These are phyloP conservation scores for Drosophila mimica DNA, from an alignment of 2,888 invertebrate species.

Conservation along the genomic window DNA sequence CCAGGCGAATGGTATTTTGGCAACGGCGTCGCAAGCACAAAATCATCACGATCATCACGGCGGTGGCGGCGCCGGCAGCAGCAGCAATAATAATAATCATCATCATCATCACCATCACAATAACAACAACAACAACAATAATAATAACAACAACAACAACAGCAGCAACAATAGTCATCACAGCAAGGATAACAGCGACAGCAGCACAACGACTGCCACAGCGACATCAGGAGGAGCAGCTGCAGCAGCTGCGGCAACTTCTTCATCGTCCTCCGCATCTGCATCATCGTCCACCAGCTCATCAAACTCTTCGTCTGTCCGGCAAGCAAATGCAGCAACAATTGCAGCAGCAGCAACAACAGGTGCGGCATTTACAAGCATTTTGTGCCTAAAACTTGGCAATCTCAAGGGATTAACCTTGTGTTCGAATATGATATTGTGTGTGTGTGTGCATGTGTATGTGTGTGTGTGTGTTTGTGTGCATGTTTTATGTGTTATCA, in stretches of 20 bases:
- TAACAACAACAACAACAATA: conserved; percentile 44
- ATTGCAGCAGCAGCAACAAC: conserved; percentile 64
- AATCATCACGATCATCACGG: conserved; percentile 78
- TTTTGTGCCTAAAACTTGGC: conserved; percentile 2
- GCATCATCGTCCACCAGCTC: conserved; percentile 52
- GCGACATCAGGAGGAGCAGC: conserved; percentile 25
- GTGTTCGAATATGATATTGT: not conserved
- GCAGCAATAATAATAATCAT: conserved; percentile 75
- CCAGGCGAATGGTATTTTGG: conserved; percentile 78
- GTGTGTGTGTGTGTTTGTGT: not conserved
- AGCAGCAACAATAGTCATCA: conserved; percentile 43
- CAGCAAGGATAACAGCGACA: conserved; percentile 48
- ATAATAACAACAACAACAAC: conserved; percentile 40
- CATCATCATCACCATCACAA: conserved; percentile 61
- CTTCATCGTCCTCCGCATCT: conserved; percentile 41
- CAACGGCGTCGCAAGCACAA: conserved; percentile 69
- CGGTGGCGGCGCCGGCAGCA: conserved; percentile 47
- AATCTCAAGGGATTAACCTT: not conserved
- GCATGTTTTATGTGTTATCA: conserved; percentile 1
- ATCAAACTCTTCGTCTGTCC: conserved; percentile 47
- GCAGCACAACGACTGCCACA: conserved; percentile 30
- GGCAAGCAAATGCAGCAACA: conserved; percentile 57
- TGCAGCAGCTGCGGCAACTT: conserved; percentile 31
- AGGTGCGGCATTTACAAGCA: conserved; percentile 52
- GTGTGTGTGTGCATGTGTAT: not conserved